A percentile compares a stretch with the other conserved stretches of the same genome.
These are phyloP conservation scores for Eulemur coronatus DNA, from an alignment of 2,797 vertebrate species.

Conservation along the genomic window DNA sequence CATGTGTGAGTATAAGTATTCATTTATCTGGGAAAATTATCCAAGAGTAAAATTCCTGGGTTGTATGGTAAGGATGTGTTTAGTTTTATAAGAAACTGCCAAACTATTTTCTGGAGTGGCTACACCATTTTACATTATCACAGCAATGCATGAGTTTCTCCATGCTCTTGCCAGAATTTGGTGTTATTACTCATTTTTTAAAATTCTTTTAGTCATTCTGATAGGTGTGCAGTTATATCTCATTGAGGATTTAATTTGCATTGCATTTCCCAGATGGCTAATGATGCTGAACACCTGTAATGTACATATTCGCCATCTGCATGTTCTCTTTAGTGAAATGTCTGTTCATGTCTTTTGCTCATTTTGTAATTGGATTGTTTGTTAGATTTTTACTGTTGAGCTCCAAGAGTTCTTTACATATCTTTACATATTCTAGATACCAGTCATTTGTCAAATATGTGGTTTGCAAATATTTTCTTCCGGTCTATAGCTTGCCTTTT, in stretches of 20 bases:
- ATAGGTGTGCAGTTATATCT: not conserved
- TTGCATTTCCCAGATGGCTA: not conserved
- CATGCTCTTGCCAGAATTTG: not conserved
- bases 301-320: not conserved
- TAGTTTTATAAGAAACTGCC: not conserved
- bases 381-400: conserved; percentile 14
- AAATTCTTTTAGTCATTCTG: not conserved
- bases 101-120: not conserved
- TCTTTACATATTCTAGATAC: not conserved
- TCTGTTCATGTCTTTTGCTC: not conserved
- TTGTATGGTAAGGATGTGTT: not conserved
- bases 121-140: not conserved
- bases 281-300: not conserved
- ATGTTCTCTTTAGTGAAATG: conserved; percentile 1
- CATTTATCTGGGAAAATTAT: not conserved
- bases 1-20: not conserved
- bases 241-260: not conserved
- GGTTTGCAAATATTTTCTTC: not conserved
- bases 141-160: not conserved
- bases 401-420: not conserved
- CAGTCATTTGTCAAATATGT: not conserved
- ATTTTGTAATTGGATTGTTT: not conserved
- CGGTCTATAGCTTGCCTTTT: not conserved
- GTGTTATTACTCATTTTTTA: not conserved
- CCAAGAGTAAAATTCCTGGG: not conserved